These are phyloP conservation scores for Eupithecia vulgata DNA, from an alignment of 2,888 invertebrate genomes.

Conservation along the genomic window DNA sequence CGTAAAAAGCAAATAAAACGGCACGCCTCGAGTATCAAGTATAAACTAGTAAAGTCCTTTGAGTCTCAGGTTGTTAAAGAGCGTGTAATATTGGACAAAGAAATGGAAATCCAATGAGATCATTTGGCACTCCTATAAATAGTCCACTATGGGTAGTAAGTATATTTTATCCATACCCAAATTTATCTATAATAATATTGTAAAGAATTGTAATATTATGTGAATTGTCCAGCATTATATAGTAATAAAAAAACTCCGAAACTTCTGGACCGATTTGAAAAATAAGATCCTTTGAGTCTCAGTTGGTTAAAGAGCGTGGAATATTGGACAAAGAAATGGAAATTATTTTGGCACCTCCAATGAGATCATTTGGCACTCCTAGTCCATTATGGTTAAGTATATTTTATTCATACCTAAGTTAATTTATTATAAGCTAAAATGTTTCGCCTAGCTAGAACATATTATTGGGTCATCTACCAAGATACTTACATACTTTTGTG, in stretches of 20 bases:
- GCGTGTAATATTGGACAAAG: slow-evolving; percentile 9
- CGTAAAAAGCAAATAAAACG: slow-evolving; percentile 20
- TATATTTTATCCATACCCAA: no score
- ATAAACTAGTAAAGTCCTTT: slow-evolving; percentile 7
- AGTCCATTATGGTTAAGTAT: neutral
- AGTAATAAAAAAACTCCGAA: no score
- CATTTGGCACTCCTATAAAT: neutral
- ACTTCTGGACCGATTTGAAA: no score
- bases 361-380: slow-evolving; percentile 1
- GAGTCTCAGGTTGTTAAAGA: slow-evolving; percentile 11
- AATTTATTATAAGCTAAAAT: neutral
- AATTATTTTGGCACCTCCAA: neutral
- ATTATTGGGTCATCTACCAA: no score
- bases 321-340: slow-evolving; percentile 7
- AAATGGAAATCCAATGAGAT: neutral
- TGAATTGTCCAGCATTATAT: no score
- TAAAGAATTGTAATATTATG: no score
- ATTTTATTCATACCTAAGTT: neutral
- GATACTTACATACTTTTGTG: no score
- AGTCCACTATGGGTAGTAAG: no score
- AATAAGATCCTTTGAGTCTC: slow-evolving; percentile 11
- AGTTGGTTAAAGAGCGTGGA: slow-evolving; percentile 8
- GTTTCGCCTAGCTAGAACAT: neutral
- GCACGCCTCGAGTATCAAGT: neutral
- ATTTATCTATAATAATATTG: no score